phyloP scores from a whole-genome alignment of 1,140 invertebrate species.

The Oncopodura yosiiana region DNA sequence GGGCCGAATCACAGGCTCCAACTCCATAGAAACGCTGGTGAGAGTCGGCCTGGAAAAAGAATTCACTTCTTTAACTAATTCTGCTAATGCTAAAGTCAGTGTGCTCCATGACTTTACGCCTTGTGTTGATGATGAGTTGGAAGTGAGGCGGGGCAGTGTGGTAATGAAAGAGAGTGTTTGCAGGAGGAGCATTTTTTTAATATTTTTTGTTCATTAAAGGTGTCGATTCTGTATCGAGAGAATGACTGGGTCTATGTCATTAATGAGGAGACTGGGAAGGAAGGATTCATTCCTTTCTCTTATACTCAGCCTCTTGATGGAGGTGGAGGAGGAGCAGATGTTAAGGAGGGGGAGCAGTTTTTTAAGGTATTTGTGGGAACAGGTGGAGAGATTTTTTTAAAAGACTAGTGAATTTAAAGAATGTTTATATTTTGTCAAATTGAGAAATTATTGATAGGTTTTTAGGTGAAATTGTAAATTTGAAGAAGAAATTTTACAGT shows the following conservation, averaged over 20 bases:
- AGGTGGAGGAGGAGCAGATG: background rate
- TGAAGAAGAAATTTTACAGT: too few relatives aligned
- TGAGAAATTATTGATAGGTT: too few relatives aligned
- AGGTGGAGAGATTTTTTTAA: too few relatives aligned
- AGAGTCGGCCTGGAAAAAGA: constrained; percentile 90
- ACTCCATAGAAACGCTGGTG: constrained; percentile 87
- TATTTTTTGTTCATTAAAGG: constrained; percentile 42
- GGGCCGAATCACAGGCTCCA: constrained; percentile 85
- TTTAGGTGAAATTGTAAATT: too few relatives aligned
- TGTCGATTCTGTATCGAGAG: constrained; percentile 84
- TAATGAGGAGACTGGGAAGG: constrained; percentile 60
- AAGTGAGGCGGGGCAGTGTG: constrained; percentile 58
- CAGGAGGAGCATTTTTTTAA: background rate
- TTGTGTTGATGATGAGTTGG: constrained; percentile 86
- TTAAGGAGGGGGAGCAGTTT: background rate
- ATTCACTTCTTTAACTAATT: constrained; percentile 49
- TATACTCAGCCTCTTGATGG: constrained; percentile 74
- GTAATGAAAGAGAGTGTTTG: too few relatives aligned
- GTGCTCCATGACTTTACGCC: constrained; percentile 89
- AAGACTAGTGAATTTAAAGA: too few relatives aligned
- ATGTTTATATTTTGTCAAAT: too few relatives aligned
- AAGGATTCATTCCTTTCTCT: constrained; percentile 89
- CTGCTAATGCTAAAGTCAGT: background rate
- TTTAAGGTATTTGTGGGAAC: constrained; percentile 3
- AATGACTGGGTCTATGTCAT: constrained; percentile 96